These are phyloP conservation scores for Sternotherus odoratus DNA, from an alignment of 2,797 vertebrate genomes.

Conservation along the genomic window DNA sequence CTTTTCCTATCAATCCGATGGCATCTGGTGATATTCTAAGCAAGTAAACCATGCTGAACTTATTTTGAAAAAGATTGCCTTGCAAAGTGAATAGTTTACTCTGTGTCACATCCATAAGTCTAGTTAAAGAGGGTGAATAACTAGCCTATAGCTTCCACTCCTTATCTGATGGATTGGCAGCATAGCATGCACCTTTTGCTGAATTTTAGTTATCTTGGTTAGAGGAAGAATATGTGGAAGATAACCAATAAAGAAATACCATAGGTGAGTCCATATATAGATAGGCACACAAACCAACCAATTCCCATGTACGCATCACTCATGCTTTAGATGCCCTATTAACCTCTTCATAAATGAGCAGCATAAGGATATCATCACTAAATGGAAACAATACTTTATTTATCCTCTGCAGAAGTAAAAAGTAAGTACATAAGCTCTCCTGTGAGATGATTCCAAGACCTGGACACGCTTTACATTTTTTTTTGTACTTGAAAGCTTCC, in stretches of 20 bases:
- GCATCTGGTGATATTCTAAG: neutral
- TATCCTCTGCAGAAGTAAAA: neutral
- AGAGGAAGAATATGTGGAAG: neutral
- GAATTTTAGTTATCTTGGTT: neutral
- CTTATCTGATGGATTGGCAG: neutral
- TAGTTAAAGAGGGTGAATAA: neutral
- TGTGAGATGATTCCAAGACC: neutral
- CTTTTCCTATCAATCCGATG: neutral
- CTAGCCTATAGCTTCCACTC: neutral
- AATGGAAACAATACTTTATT: neutral
- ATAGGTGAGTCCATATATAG: neutral
- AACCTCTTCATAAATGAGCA: slow-evolving; percentile 12
- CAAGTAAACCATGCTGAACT: slow-evolving; percentile 16
- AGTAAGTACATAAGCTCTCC: slow-evolving; percentile 26
- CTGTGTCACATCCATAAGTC: neutral
- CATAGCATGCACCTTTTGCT: fast-evolving
- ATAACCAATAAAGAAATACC: fast-evolving
- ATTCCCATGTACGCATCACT: fast-evolving
- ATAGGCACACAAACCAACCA: neutral
- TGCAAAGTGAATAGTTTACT: neutral
- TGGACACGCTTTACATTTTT: neutral
- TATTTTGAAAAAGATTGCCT: neutral
- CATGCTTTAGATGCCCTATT: neutral
- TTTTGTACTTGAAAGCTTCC: neutral
- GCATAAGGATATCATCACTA: neutral